These are phyloP conservation scores for Ladona fulva DNA, from an alignment of 1,140 invertebrate species.

Conservation along the genomic window DNA sequence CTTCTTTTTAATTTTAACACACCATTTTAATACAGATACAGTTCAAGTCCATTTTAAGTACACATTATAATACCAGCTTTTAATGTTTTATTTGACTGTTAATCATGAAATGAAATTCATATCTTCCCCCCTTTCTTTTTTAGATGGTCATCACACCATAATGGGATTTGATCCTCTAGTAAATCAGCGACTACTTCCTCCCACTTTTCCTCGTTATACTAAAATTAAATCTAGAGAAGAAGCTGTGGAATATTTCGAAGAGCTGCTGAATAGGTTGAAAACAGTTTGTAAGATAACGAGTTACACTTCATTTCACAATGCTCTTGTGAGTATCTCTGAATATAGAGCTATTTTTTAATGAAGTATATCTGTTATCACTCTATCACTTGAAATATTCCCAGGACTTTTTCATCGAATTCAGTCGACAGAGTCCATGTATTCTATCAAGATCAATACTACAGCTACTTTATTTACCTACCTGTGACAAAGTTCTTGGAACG, in stretches of 20 bases:
- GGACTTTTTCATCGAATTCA: slow-evolving; percentile 93
- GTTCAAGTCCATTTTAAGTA: too few relatives aligned
- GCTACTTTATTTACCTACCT: slow-evolving; percentile 59
- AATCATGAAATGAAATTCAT: too few relatives aligned
- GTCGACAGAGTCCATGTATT: slow-evolving; percentile 79
- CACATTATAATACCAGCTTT: too few relatives aligned
- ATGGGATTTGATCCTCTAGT: slow-evolving; percentile 93
- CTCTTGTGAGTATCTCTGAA: slow-evolving; percentile 52
- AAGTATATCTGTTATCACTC: background rate
- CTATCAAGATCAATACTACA: slow-evolving; percentile 88
- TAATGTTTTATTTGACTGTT: too few relatives aligned
- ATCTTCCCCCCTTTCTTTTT: slow-evolving; percentile 23
- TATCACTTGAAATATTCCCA: slow-evolving; percentile 36
- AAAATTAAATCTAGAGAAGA: slow-evolving; percentile 79
- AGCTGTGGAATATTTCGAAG: slow-evolving; percentile 75
- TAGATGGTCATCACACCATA: slow-evolving; percentile 40
- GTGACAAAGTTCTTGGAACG: slow-evolving; percentile 39
- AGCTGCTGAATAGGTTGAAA: slow-evolving; percentile 68
- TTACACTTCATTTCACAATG: slow-evolving; percentile 67
- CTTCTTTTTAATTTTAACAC: too few relatives aligned
- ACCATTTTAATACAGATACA: too few relatives aligned
- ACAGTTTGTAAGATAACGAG: slow-evolving; percentile 74
- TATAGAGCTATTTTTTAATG: background rate
- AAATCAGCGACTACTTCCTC: slow-evolving; percentile 88
- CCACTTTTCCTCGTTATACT: slow-evolving; percentile 95